Base-by-base conservation (phyloP, 2,113 vertebrate genomes). In the Anoura caudifer region DNA sequence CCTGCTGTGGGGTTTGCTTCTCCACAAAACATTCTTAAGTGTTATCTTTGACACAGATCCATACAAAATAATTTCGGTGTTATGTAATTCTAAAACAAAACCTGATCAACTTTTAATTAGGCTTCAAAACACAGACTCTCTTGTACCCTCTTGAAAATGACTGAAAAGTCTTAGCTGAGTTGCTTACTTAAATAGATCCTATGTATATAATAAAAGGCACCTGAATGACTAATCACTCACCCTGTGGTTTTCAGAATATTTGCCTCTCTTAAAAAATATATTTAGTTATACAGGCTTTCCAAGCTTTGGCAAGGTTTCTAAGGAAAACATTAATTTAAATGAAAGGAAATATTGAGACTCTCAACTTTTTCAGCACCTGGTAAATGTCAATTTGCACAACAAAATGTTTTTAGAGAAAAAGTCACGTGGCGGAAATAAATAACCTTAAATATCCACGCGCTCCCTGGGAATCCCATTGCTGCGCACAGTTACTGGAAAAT, bases 381-480 rank as follows among this genome's bases (percentile, higher is more conserved):
- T 72, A 97, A 93, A 86, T 92, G 77, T 67, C 86, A 97, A 95
- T 70, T 52, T 94, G 83, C 94, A 86, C 31, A 96, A 93, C 28
- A 92, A 87, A 88, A 85, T 75, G 11, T 70, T 91, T 85, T 88
- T 4, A 22, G 52, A 73, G 80, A 61, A n/a, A 95, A 96, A 54
- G 82, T 86, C 1, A 5, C 22, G 19, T 38, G 16, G 59, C 50
- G 89, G 41, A 43, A 95, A 2, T 36, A 43, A 87, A 95, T 82
- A 91, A 69, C 11, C 85, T 90, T 91, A 92, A 93, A 92, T 38
- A 91, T 45, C 15, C 9, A 67, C 2, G 33, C 33, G 16, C 41
- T 72, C 38, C 75, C 69, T 9, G 33, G n/a, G 38, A 96, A 85
- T 9, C 84, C 50, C 28, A 41, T 2, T 47, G 56, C 15, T 95